Base-by-base conservation (phyloP, 2,797 vertebrate species). In the Rallus crepitans region DNA sequence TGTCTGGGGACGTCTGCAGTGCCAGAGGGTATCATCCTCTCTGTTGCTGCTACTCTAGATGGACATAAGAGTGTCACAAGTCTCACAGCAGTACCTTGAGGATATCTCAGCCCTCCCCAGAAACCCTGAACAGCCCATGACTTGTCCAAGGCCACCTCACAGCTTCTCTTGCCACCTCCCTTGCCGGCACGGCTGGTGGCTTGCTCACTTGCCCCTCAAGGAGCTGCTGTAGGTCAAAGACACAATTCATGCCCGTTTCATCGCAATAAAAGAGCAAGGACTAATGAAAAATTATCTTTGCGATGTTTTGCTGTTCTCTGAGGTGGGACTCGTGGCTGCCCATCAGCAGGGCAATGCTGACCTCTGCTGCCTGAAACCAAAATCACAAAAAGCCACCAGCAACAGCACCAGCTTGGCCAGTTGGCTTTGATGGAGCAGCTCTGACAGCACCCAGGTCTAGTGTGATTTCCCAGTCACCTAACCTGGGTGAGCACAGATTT, bases 281-380 rank as follows among this genome's bases (percentile, higher is more conserved):
- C 14, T 27, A 15, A 28, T 20, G n/a, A 37, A 35, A 72, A 59
- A 52, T 2, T 4, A 16, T 75, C 21, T 45, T 69, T 15, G n/a
- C 0, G 0, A 10, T 25, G 65, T 60, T 94, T 61, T 63, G 92
- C 65, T 83, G 66, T 15, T 93, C 53, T 68, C 76, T 81, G 63
- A 81, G 89, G 85, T 78, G 83, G 45, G 23, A 48, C 69, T 90
- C 1, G 5, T 1, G 48, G 24, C 37, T 79, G 73, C 53, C 93
- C 94, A 96, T 97, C 77, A 96, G 96, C 95, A 97, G 91, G 93
- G 71, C 96, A 97, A 98, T 92, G 96, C 96, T 98, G 98, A 97
- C 98, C 98, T 97, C 98, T 98, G 97, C 95, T 98, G 98, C 82
- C 16, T n/a, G 88, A 70, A 88, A 65, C 30, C 83, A 92, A 95